Evolutionary conservation across 2,113 vertebrate species (phyloP).

Genomic region (Catharus fuscescens): DNA sequence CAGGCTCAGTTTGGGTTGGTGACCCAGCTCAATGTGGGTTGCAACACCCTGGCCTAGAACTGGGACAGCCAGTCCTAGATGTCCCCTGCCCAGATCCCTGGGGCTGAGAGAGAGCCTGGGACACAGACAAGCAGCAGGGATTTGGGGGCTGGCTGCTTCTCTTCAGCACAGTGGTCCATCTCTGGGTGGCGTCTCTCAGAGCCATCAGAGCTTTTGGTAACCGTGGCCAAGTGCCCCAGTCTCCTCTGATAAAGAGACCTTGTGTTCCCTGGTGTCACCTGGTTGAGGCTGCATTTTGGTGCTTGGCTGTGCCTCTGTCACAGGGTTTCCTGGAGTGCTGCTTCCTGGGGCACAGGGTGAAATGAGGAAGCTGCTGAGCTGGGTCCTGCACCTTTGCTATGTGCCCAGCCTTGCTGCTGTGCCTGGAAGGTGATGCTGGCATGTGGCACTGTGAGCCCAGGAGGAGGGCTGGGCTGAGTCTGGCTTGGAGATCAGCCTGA

Average conservation of each 20-base stretch:
- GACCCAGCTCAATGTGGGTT: neutral
- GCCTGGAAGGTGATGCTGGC: neutral
- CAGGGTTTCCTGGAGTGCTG: neutral
- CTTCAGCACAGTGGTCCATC: neutral
- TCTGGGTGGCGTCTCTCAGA: neutral
- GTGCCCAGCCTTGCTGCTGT: neutral
- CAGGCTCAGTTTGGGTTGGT: neutral
- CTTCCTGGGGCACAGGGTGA: neutral
- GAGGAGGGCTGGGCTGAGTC: slow-evolving; percentile 43
- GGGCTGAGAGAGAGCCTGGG: neutral
- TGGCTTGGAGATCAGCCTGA: neutral
- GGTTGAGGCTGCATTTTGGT: neutral
- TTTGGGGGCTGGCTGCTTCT: rapidly evolving
- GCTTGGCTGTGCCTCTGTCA: neutral
- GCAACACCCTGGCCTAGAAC: too few relatives aligned
- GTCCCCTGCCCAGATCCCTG: neutral
- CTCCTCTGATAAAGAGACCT: neutral
- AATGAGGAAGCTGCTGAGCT: neutral
- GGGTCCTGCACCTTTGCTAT: neutral
- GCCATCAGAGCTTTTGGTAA: neutral
- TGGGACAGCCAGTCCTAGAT: neutral
- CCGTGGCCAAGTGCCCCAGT: too few relatives aligned
- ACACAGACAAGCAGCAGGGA: neutral
- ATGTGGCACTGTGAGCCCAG: neutral
- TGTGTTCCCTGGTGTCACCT: rapidly evolving